Evolutionary conservation across 2,797 vertebrate genomes (phyloP).

Genomic region (Peromyscus eremicus): DNA sequence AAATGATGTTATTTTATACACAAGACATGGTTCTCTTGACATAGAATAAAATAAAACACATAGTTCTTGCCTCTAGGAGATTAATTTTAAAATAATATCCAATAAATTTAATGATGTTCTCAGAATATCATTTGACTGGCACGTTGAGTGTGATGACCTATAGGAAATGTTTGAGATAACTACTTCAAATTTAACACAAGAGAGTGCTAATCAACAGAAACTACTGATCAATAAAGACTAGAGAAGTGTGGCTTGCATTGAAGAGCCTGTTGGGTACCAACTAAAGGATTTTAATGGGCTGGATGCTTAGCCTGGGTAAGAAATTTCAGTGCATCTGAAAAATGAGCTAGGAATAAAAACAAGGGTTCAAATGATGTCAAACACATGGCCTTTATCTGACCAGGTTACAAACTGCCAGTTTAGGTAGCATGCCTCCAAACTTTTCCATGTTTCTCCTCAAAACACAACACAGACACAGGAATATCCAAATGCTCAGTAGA

Average conservation of each 20-base stretch:
- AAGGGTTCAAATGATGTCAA: not conserved
- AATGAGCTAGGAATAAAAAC: not conserved
- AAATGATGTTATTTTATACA: not conserved
- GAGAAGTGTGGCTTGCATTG: not conserved
- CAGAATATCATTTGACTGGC: not conserved
- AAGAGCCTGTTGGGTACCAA: slow-evolving; percentile 1
- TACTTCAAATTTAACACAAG: slow-evolving; percentile 24
- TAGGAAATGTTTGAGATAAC: slow-evolving; percentile 14
- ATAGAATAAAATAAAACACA: not conserved
- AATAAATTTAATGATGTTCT: not conserved
- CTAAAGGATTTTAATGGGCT: not conserved
- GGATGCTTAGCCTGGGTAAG: not conserved
- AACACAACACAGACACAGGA: not conserved
- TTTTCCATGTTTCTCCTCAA: not conserved
- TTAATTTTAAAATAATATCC: slow-evolving; percentile 47
- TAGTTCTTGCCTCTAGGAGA: not conserved
- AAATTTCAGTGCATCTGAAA: not conserved
- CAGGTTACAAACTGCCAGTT: not conserved
- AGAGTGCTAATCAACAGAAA: not conserved
- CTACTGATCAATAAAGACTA: not conserved
- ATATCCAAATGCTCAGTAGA: not conserved
- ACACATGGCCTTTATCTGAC: not conserved
- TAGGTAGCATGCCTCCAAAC: not conserved
- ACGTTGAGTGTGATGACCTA: not conserved
- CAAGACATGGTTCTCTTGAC: not conserved